These are phyloP conservation scores for Picathartes gymnocephalus DNA, from an alignment of 2,113 vertebrate species.

Conservation along the genomic window DNA sequence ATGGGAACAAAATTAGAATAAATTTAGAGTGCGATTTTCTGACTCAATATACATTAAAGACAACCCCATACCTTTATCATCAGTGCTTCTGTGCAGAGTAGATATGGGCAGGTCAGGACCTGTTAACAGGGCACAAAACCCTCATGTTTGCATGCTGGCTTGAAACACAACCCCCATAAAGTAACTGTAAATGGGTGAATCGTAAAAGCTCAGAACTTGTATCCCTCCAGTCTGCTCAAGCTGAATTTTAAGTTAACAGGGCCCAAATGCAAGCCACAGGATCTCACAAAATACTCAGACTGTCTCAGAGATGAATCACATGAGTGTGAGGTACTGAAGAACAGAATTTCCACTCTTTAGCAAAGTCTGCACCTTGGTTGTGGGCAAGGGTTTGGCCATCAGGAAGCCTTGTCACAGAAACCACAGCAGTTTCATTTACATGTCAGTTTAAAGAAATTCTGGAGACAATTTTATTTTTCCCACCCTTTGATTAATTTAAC, in stretches of 20 bases:
- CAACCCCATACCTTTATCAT: constrained; percentile 73
- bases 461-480: not conserved
- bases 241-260: not conserved
- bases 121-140: constrained; percentile 61
- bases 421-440: not conserved
- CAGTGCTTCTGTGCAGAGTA: constrained; percentile 74
- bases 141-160: not conserved
- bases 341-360: not conserved
- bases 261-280: not conserved
- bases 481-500: not conserved
- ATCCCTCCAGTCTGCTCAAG: not conserved
- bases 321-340: not conserved
- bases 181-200: not conserved
- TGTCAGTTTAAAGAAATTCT: not conserved
- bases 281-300: not conserved
- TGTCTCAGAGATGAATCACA: not conserved
- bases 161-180: not conserved
- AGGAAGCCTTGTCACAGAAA: not conserved
- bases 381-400: not conserved
- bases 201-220: not conserved
- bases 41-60: not conserved
- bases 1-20: not conserved
- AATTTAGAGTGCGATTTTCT: not conserved
- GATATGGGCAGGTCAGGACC: constrained; percentile 87
- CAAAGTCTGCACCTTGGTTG: not conserved